Conservation (phyloP, 2,113 vertebrate species). For the Thamnophis sirtalis region DNA sequence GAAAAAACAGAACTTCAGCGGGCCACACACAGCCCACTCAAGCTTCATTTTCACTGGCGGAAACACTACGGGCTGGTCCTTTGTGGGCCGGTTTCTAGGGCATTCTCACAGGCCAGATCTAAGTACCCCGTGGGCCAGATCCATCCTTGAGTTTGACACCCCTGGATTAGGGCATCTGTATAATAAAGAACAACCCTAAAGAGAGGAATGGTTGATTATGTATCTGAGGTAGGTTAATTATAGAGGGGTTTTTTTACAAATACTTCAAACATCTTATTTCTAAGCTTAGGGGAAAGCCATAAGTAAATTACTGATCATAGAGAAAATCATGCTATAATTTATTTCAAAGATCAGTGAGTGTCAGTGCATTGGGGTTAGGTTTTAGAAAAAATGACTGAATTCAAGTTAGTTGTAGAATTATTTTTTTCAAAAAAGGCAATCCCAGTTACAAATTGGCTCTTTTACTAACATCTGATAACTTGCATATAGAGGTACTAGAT, state of each 20-base stretch:
- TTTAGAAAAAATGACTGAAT: not conserved
- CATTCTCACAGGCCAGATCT: no score
- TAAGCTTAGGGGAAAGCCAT: not conserved
- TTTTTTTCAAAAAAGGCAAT: not conserved
- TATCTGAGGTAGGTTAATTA: not conserved
- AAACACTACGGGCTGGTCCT: no score
- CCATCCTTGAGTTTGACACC: no score
- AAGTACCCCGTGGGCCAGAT: no score
- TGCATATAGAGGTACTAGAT: not conserved
- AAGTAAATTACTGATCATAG: not conserved
- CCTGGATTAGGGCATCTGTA: no score
- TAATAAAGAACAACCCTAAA: not conserved
- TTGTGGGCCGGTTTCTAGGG: no score
- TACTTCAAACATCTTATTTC: not conserved
- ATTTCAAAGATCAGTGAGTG: not conserved
- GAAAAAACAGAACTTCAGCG: no score
- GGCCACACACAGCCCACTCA: no score
- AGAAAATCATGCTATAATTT: not conserved
- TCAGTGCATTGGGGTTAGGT: not conserved
- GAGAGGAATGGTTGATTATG: not conserved
- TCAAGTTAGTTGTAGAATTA: not conserved
- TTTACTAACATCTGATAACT: not conserved
- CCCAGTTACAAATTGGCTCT: not conserved
- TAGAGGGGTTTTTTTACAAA: not conserved
- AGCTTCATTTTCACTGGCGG: no score